Evolutionary conservation across 2,113 vertebrate species (phyloP), one percentile per base, ranked within the genome.

Genomic region (Megaceryle maxima): DNA sequence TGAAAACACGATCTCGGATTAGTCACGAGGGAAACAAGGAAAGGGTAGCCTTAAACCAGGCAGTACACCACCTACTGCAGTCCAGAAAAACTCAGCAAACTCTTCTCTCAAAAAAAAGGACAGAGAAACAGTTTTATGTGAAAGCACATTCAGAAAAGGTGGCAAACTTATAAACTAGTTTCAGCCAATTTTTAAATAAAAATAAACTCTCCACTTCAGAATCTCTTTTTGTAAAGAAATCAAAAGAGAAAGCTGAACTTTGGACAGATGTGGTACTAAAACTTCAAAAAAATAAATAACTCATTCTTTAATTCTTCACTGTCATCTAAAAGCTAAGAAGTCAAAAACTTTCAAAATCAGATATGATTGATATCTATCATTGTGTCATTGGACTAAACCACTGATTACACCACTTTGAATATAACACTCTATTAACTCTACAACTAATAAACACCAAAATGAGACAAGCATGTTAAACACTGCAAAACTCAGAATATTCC

Each of bases 1-100:
- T 99, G 95, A 59, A 92, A 97, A 60, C 0, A 7, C 4, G 9
- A 78, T 83, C 13, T 46, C 50, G 16, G 19, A 48, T 64, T 35
- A 26, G 6, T 33, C 31, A 15, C 0, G 53, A 56, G 22, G 4
- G 20, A 70, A 91, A 41, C 14, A 39, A 67, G 79, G 39, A 22
- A 64, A 75, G 13, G 8, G 21, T 3, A 53, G 56, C 43, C 48
- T 84, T 72, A 72, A 89, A 68, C 6, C 56, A 56, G 16, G 28
- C 31, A 48, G 46, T 19, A 22, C 35, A 87, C 3, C n/a, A 51
- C n/a, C 43, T 37, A 14, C 14, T 3, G 16, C 22, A n/a, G 35
- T 37, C 10, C 64, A 53, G 18, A 41, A 70, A 68, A 11, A 37
- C 7, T 59, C 76, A 19, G 31, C 8, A n/a, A 59, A 88, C 11